These are phyloP conservation scores for Synergus japonicus DNA, from an alignment of 2,888 invertebrate genomes.

Conservation along the genomic window DNA sequence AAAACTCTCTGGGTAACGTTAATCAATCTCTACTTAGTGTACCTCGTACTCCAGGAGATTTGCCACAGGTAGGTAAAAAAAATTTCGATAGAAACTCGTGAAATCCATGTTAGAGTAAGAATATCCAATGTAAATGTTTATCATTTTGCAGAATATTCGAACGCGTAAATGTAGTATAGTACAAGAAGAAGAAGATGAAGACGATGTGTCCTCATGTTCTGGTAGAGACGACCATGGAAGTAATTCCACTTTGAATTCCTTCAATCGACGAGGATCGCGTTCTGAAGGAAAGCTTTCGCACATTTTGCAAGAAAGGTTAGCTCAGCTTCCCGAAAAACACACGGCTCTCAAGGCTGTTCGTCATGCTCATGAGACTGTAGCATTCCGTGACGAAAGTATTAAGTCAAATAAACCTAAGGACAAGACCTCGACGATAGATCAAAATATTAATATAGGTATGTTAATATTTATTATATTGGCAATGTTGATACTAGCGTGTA, in stretches of 20 bases:
- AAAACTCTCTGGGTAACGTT: conserved; percentile 66
- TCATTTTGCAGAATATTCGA: conserved; percentile 78
- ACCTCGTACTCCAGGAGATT: conserved; percentile 84
- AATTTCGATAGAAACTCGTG: not conserved
- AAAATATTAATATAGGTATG: conserved; percentile 22
- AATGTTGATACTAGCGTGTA: not conserved
- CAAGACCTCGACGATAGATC: conserved; percentile 16
- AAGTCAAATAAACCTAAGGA: conserved; percentile 35
- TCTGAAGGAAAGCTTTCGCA: conserved; percentile 89
- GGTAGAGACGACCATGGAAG: conserved; percentile 80
- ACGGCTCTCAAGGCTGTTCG: conserved; percentile 68
- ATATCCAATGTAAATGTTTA: conserved; percentile 4
- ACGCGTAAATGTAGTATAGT: conserved; percentile 94
- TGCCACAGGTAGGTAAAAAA: conserved; percentile 80
- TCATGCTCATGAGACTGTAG: conserved; percentile 53
- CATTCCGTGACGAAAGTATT: conserved; percentile 39
- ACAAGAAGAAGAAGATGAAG: conserved; percentile 94
- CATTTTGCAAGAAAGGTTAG: conserved; percentile 82
- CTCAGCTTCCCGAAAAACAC: conserved; percentile 82
- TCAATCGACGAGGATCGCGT: conserved; percentile 86
- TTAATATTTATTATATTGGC: not conserved
- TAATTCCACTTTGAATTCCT: conserved; percentile 76
- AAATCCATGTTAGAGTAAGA: not conserved
- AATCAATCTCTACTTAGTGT: conserved; percentile 79
- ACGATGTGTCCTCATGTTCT: conserved; percentile 83